Base-by-base conservation (phyloP, 2,888 invertebrate species). In the Sceliomorpha sp. region DNA sequence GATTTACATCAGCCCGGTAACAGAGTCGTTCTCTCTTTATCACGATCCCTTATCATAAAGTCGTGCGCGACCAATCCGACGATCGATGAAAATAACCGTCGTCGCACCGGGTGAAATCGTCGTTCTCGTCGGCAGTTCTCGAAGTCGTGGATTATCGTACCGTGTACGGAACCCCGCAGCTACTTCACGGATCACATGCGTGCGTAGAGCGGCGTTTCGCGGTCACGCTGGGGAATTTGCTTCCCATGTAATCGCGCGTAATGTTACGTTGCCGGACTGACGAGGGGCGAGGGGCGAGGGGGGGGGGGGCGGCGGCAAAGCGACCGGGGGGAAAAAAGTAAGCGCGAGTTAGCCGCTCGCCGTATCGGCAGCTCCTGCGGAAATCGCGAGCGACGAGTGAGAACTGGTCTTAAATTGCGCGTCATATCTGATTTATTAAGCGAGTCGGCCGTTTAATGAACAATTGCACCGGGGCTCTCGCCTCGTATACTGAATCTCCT, bases 181-280 rank as follows among this genome's bases (percentile, higher is more conserved):
- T 15, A 40, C 40, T 40, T 56, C 45, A 26, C 55, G 59, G 58
- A 55, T 36, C 13, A 13, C 36, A 36, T 36, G 36, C 36, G 14
- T 36, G 36, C 36, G 15, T 36, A 13, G 29, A 29, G 9, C 29
- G n/a, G 51, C 42, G 53, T 58, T 66, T 66, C 17, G 47, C 12
- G 44, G 67, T 67, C 45, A 45, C 37, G 39, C 20, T 34, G 58
- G 24, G 60, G 26, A 44, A 59, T 68, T 74, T 29, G 74, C 74
- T 77, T 79, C 73, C 78, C 80, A 77, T 83, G 83, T 81, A 83
- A 83, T 83, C 83, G 80, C 75, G 74, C 83, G 80, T 74, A 74
- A 83, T 83, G 81, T 80, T 76, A 79, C 79, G 81, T 75, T 62
- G 68, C 70, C 67, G 62, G 73, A 73, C 67, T 71, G 75, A 77